Percentiles rank a stretch among this genome's conserved stretches.
These are phyloP conservation scores for Callithrix jacchus DNA, from an alignment of 2,113 vertebrate species.

Conservation along the genomic window DNA sequence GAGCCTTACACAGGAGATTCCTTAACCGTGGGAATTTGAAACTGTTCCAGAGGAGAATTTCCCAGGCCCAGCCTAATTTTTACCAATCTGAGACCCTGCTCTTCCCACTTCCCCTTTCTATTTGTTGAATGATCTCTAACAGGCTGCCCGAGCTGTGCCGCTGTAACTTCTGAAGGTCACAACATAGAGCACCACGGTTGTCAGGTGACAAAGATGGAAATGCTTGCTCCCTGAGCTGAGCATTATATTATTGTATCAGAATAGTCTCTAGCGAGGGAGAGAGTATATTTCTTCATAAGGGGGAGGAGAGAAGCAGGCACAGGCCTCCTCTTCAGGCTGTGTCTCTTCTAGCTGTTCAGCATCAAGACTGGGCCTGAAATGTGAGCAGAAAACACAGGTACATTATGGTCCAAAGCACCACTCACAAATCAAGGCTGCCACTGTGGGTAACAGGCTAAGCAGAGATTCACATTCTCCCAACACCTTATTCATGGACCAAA, in stretches of 20 bases:
- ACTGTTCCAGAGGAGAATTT: background rate
- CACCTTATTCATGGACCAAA: background rate
- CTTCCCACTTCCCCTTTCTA: background rate
- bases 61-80: background rate
- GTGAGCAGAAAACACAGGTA: conserved; percentile 52
- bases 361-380: conserved; percentile 74
- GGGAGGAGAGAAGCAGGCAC: conserved; percentile 75
- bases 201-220: background rate
- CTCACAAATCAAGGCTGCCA: background rate
- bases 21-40: background rate
- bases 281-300: conserved; percentile 83
- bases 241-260: background rate
- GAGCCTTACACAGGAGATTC: background rate
- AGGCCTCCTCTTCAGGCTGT: conserved; percentile 19
- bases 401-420: background rate
- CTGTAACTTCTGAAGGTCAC: background rate
- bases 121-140: background rate
- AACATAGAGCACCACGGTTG: no score
- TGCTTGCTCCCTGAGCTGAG: background rate
- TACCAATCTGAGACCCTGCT: background rate
- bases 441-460: background rate
- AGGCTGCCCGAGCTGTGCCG: background rate
- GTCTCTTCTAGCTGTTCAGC: conserved; percentile 60
- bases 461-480: background rate
- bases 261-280: background rate